phyloP scores from a whole-genome alignment of 2,888 invertebrate genomes.

The Exephanes ischioxanthus region DNA sequence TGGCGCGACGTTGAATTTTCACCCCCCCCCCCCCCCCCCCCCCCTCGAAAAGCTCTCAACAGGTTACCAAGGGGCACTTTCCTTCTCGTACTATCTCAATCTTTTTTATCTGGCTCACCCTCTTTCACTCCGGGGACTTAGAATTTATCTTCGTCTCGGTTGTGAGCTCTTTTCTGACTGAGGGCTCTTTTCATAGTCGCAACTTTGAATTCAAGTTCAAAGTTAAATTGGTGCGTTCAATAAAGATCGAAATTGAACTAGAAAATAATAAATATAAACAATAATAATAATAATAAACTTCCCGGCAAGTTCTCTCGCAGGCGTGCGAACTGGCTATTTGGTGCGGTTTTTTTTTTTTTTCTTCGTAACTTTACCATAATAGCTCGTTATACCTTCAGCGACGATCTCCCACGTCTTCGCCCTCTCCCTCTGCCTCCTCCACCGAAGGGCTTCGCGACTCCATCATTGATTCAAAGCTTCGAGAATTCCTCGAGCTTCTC shows the following conservation, averaged over 20 bases:
- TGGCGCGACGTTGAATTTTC: slow-evolving; percentile 65
- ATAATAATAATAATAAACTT: no score
- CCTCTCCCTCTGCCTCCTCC: slow-evolving; percentile 75
- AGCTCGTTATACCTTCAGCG: slow-evolving; percentile 67
- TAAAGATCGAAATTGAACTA: no score
- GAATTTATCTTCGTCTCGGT: neutral
- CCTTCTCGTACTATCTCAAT: neutral
- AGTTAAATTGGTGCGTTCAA: no score
- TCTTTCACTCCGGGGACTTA: neutral
- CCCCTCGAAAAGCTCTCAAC: slow-evolving; percentile 78
- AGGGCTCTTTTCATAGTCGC: neutral
- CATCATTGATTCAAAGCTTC: slow-evolving; percentile 81
- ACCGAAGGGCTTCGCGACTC: slow-evolving; percentile 76
- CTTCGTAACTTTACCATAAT: neutral
- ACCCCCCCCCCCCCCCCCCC: slow-evolving; percentile 74
- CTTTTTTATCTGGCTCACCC: neutral
- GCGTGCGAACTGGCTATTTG: neutral
- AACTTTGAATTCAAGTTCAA: no score
- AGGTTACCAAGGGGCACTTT: slow-evolving; percentile 74
- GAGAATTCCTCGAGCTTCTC: slow-evolving; percentile 82
- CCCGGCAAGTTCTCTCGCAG: no score
- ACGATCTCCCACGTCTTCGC: slow-evolving; percentile 71
- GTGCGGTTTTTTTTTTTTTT: neutral
- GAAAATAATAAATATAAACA: no score
- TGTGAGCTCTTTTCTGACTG: neutral